Evolutionary conservation across 2,113 vertebrate species (phyloP), one percentile per base, ranked within the genome.

Genomic region (Dicrurus megarhynchus): DNA sequence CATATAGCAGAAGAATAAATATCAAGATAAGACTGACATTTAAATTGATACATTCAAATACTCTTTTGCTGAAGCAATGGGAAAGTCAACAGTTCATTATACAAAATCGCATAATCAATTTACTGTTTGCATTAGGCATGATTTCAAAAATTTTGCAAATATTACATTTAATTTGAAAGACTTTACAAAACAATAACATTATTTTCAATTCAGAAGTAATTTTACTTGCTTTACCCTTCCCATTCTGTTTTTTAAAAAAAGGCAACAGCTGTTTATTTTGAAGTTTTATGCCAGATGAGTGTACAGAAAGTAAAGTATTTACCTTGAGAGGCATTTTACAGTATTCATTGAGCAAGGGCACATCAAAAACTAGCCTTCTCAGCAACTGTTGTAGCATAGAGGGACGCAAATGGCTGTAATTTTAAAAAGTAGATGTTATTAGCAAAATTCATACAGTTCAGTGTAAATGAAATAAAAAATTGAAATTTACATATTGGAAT

Each of bases 311-410:
- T 52, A 50, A 57, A 69, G 20, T n/a, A 52, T 69, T 97, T 98
- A 99, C 99, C 99, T 99, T 99, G 6, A 99, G 98, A 93, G 99
- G 99, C 99, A 99, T 99, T 98, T 99, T 99, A 98, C 99, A 99
- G 97, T 99, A 99, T 80, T 99, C 99, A 49, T 98, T 99, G 93
- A 99, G 99, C 91, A 99, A 97, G 8, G 99, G 99, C 78, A 99
- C 99, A 82, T 99, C 99, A 97, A 99, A 99, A 92, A 99, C 99
- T 3, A 99, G 98, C 64, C 99, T 98, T 64, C 98, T 98, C 94
- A 99, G 97, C 61, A 99, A 98, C 75, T 99, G 99, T 95, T 99
- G 99, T 77, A 99, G 97, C 99, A 99, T 99, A 77, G 99, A 99
- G 88, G 99, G 99, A 67, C 99, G 98, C 82, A 99, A 97, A 96